phyloP scores from a whole-genome alignment of 2,113 vertebrate species.

The Butorides virescens region DNA sequence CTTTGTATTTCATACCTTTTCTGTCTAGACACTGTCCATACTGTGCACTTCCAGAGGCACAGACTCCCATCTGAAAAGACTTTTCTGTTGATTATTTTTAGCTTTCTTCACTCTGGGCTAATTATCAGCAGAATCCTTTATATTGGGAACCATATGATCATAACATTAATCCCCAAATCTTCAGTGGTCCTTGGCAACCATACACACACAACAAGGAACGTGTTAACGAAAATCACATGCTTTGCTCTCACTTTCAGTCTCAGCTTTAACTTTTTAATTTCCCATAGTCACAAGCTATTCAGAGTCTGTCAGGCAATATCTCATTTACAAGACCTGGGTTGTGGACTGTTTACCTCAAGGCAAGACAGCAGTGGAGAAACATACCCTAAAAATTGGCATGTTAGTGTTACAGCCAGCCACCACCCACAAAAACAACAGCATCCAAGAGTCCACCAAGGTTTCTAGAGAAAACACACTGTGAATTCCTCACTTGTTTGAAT shows the following conservation, averaged over 20 bases:
- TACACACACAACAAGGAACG: background rate
- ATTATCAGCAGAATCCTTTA: background rate
- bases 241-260: background rate
- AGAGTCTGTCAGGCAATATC: background rate
- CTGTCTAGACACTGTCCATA: background rate
- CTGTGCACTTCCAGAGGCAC: background rate
- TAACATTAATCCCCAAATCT: background rate
- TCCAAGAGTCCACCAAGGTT: background rate
- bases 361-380: background rate
- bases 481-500: background rate
- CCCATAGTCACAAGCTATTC: background rate
- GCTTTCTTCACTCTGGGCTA: background rate
- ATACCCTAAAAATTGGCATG: background rate
- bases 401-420: background rate
- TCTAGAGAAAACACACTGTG: background rate
- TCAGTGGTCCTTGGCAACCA: background rate
- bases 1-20: slow-evolving; percentile 27
- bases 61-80: background rate
- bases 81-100: background rate
- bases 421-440: background rate
- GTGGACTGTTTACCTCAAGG: background rate
- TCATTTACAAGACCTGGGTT: background rate
- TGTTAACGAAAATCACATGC: background rate
- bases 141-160: background rate
- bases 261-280: background rate